Evolutionary conservation across 53 echinoderm and acorn worm species (phyloP), one percentile per base, ranked within the genome.

Genomic region (Luidia sarsii): DNA sequence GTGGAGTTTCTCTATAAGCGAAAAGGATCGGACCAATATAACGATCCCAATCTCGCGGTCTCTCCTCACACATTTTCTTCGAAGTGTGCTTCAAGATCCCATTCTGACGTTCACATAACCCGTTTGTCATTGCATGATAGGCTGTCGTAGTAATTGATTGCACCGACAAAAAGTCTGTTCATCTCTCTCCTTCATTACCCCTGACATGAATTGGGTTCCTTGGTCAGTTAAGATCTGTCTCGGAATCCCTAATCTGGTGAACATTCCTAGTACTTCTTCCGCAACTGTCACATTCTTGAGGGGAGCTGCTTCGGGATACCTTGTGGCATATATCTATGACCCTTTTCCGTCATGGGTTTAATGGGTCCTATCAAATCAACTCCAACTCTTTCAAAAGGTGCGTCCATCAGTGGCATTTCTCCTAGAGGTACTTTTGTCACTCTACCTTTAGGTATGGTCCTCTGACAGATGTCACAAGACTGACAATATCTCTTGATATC

Each of bases 401-500:
- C 57, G 15, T 75, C 84, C 24, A 68, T 83, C 18, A 84, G 20
- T 14, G 88, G 82, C 50, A 67, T 64, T 29, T 32, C 10, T 11
- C 84, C 89, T 20, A 83, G 33, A 2, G 79, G 83, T 5, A 89
- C 83, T 36, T 68, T 83, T 1, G 57, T 68, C 6, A 74, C 50
- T 7, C 69, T 38, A 0, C 79, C 79, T 89, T 84, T 89, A 7
- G 75, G 59, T 0, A 83, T 60, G 22, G 75, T 89, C 15, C 79
- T 50, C 51, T 89, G 89, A 60, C 89, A 89, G 20, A 87, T 81
- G 39, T 89, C 83, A 60, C 89, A 89, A 1, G 68, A 89, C 39
- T 54, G 61, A 34, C 77, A 79, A 25, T 53, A 83, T 10, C 83
- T 56, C 8, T 37, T 33, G 25, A 83, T 34, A 28, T 83, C 82